These are phyloP conservation scores for Cyclophora albipunctata DNA, from an alignment of 2,888 invertebrate species.

Conservation along the genomic window DNA sequence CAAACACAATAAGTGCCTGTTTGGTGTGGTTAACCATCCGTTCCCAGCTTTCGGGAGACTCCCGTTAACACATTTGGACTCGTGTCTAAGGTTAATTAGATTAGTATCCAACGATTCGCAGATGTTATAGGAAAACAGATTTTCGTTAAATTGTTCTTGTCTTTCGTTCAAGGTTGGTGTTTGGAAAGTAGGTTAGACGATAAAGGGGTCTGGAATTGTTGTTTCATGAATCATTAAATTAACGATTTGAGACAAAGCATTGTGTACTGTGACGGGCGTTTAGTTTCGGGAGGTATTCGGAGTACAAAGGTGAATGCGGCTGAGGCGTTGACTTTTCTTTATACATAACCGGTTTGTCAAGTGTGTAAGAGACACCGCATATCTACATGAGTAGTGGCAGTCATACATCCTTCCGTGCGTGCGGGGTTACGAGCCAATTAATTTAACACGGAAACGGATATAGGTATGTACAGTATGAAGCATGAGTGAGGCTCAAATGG, in stretches of 20 bases:
- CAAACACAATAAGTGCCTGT: conserved; percentile 33
- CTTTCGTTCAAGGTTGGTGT: conserved; percentile 7
- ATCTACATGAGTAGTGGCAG: conserved; percentile 69
- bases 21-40: conserved; percentile 28
- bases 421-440: conserved; percentile 59
- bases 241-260: conserved; percentile 2
- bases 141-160: conserved; percentile 22
- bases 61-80: conserved; percentile 72
- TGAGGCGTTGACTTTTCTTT: not conserved
- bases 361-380: conserved; percentile 33
- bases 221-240: not conserved
- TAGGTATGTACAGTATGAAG: conserved; percentile 19
- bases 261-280: conserved; percentile 2
- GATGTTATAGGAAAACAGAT: conserved; percentile 51
- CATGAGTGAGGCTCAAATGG: conserved; percentile 58
- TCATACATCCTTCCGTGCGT: conserved; percentile 66
- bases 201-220: conserved; percentile 9
- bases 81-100: conserved; percentile 73
- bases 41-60: conserved; percentile 47
- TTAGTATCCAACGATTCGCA: conserved; percentile 61
- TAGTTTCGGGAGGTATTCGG: not conserved
- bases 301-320: no score
- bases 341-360: conserved; percentile 2
- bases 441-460: conserved; percentile 72
- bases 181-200: conserved; percentile 8